Conservation (phyloP, 2,888 invertebrate genomes). For the Cerastoderma edule region DNA sequence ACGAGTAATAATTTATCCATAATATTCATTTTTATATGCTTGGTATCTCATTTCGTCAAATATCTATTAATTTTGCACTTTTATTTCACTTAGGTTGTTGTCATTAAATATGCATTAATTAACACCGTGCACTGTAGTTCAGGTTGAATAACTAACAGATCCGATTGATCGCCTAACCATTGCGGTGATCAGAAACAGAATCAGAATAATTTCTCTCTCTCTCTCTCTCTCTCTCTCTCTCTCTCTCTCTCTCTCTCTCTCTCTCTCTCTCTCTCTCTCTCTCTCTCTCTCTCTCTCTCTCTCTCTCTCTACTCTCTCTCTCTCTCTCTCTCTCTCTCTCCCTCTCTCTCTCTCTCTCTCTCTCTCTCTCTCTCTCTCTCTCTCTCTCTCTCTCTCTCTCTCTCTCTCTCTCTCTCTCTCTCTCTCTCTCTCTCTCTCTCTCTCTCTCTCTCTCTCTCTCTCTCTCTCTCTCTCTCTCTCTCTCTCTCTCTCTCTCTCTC, state of each 20-base stretch:
- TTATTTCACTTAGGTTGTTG: too few species aligned
- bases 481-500: conserved; percentile 10
- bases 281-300: conserved; percentile 19
- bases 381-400: conserved; percentile 19
- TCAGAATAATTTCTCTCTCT: too few species aligned
- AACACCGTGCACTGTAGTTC: too few species aligned
- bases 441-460: conserved; percentile 11
- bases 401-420: conserved; percentile 13
- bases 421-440: conserved; percentile 13
- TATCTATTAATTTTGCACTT: too few species aligned
- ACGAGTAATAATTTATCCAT: too few species aligned
- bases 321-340: conserved; percentile 32
- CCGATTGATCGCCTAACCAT: too few species aligned
- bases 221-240: conserved; percentile 33
- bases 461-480: conserved; percentile 8
- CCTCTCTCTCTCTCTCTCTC: conserved; percentile 30
- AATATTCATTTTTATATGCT: too few species aligned
- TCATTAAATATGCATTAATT: too few species aligned
- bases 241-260: conserved; percentile 25
- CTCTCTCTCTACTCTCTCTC: conserved; percentile 23
- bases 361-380: conserved; percentile 20
- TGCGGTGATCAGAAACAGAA: too few species aligned
- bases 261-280: conserved; percentile 27
- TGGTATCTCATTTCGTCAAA: too few species aligned
- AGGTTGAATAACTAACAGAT: too few species aligned